Conservation (phyloP, 2,888 invertebrate genomes). For the Sinohyriopsis cumingii region DNA sequence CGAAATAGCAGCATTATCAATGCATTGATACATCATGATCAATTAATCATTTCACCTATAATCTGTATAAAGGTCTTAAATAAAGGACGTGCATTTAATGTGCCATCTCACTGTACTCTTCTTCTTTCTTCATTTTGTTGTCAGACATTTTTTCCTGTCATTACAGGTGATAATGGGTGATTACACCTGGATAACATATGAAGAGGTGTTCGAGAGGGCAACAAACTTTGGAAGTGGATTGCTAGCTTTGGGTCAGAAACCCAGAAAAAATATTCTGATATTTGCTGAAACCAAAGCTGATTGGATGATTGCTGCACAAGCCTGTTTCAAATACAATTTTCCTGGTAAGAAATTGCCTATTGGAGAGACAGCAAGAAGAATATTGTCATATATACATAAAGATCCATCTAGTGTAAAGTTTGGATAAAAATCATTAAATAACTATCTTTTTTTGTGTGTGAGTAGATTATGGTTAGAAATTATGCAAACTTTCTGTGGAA, state of each 20-base stretch:
- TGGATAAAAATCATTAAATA: background rate
- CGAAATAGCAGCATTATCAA: no score
- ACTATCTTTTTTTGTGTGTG: background rate
- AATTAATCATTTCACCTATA: no score
- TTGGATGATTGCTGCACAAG: constrained; percentile 97
- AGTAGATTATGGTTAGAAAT: no score
- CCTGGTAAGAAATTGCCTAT: constrained; percentile 76
- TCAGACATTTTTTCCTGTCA: background rate
- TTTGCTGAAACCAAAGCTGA: constrained; percentile 98
- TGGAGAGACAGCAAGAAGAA: background rate
- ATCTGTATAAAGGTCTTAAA: no score
- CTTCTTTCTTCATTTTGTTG: background rate
- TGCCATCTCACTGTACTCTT: background rate
- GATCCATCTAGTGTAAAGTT: background rate
- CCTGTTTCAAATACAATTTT: constrained; percentile 94
- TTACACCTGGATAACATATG: constrained; percentile 91
- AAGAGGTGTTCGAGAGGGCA: constrained; percentile 84
- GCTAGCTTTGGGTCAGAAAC: constrained; percentile 83
- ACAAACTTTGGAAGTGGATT: constrained; percentile 88
- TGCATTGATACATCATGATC: no score
- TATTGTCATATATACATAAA: background rate
- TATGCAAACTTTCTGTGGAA: no score
- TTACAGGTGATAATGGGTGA: constrained; percentile 90
- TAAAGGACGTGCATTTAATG: no score
- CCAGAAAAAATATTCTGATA: constrained; percentile 83